phyloP scores from a whole-genome alignment of 2,113 vertebrate species.

The Petromus typicus region DNA sequence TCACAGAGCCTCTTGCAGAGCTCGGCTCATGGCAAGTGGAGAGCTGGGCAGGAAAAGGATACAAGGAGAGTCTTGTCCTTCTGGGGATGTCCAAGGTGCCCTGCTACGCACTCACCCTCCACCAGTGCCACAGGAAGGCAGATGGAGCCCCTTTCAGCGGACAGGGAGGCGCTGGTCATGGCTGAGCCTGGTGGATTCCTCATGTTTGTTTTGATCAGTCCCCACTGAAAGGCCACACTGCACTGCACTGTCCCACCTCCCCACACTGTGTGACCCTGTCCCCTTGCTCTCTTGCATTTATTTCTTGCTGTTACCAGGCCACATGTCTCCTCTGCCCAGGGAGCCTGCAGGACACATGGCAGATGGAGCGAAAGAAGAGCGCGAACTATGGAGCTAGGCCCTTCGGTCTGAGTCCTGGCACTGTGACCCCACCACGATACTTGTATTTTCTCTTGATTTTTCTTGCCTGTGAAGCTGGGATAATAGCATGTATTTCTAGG shows the following conservation, averaged over 20 bases:
- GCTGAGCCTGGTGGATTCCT: neutral
- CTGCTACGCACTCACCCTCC: rapidly evolving
- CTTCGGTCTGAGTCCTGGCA: neutral
- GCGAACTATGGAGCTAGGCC: neutral
- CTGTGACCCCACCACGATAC: neutral
- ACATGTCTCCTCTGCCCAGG: neutral
- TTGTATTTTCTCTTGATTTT: neutral
- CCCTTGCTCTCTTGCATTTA: no score
- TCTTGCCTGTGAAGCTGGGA: neutral
- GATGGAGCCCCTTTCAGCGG: neutral
- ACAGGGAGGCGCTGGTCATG: neutral
- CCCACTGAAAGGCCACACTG: rapidly evolving
- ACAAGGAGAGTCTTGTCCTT: neutral
- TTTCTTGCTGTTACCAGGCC: neutral
- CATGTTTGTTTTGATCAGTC: neutral
- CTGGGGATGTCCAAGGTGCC: neutral
- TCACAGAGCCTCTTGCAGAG: neutral
- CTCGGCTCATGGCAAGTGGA: neutral
- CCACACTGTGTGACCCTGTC: neutral
- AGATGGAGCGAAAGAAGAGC: neutral
- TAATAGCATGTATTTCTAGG: neutral
- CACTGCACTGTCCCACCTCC: neutral
- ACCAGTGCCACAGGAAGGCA: neutral
- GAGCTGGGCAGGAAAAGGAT: neutral
- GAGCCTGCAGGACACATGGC: neutral